Percentiles rank a stretch among this genome's conserved stretches.
Conservation (phyloP, 2,113 vertebrate genomes). For the Erythrolamprus reginae region DNA sequence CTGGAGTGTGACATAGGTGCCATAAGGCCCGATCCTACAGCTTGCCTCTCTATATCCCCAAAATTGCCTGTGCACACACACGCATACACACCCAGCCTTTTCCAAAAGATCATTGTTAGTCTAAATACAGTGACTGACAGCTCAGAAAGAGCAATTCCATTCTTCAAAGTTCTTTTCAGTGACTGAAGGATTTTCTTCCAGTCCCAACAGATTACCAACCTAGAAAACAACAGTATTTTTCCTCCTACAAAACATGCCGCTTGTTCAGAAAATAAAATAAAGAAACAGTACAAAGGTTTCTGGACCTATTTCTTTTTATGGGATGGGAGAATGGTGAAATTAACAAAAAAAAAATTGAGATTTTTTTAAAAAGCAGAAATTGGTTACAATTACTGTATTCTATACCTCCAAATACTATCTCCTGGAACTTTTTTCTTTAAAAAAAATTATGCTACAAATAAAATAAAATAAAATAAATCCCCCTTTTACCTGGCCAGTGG, state of each 20-base stretch:
- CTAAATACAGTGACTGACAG: background rate
- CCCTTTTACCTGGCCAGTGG: background rate
- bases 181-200: background rate
- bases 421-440: background rate
- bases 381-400: background rate
- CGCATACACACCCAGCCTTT: background rate
- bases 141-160: background rate
- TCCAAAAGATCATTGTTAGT: background rate
- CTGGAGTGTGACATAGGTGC: constrained; percentile 29
- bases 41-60: too few species aligned
- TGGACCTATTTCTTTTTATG: background rate
- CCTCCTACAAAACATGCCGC: background rate
- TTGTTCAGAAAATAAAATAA: background rate
- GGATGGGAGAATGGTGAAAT: background rate
- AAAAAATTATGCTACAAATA: background rate
- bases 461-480: background rate
- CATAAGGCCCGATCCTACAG: background rate
- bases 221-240: background rate
- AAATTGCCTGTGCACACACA: too few species aligned
- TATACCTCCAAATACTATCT: background rate
- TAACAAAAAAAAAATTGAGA: background rate
- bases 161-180: background rate
- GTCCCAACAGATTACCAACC: background rate
- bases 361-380: background rate
- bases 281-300: background rate